Base-by-base conservation (phyloP, 2,113 vertebrate species). In the Coreoperca whiteheadi region DNA sequence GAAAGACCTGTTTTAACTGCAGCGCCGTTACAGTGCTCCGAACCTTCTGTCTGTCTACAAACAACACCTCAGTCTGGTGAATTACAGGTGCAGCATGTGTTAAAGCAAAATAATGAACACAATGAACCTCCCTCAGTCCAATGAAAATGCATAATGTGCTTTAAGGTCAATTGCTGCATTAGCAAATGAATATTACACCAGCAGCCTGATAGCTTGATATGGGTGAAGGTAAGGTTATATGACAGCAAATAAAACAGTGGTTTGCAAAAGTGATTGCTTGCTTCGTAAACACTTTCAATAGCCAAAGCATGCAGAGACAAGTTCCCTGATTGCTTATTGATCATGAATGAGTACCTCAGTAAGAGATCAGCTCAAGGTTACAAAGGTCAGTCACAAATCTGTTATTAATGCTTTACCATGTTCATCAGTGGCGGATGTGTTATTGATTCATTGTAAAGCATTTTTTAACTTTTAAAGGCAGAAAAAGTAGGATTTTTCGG, bases 271-370 rank as follows among this genome's bases (percentile, higher is more conserved):
- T 90, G 92, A 94, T 93, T 89, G 88, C 87, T 85, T 87, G 91
- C 93, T 94, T 92, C 69, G 81, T 93, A 95, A 94, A 94, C 93
- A 91, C 85, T 92, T 93, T 88, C 85, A 59, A 87, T 92, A 88
- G 87, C 59, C 76, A 67, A 72, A 71, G 87, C 81, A 69, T 74
- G 74, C 79, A 72, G 72, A 91, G 89, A 93, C 89, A 87, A 91
- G 89, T 91, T 82, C 83, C 75, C 88, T 94, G 93, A 95, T 94
- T 94, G 90, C 90, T 95, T 94, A 95, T 95, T 96, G 95, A 95
- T 95, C 89, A 93, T 79, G 77, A 90, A 88, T 87, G 91, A 87
- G 89, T 80, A 84, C 48, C 82, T 74, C 77, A 83, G 77, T 69
- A 48, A 87, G 74, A 67, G 89, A 92, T 87, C 82, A 74, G 81